Percentiles rank a stretch among this genome's conserved stretches.
Conservation (phyloP, 2,888 invertebrate genomes). For the Plusia festucae region DNA sequence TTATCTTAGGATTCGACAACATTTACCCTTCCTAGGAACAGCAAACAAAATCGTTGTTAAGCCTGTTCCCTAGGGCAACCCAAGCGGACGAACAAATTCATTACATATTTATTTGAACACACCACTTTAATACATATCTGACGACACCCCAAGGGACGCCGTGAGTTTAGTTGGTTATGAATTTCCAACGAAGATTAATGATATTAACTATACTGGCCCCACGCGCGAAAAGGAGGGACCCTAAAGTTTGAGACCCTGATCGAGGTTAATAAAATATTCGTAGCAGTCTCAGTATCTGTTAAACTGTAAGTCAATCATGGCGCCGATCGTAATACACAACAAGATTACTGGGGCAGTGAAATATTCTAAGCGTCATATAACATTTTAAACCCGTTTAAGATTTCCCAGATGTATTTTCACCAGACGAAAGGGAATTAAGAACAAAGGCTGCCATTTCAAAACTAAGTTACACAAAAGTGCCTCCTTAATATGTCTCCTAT, state of each 20-base stretch:
- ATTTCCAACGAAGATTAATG: conserved; percentile 70
- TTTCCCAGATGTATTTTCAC: neutral
- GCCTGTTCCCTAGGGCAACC: conserved; percentile 27
- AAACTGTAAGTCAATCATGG: conserved; percentile 29
- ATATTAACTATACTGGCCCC: conserved; percentile 59
- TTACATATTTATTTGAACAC: conserved; percentile 54
- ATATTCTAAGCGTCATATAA: neutral
- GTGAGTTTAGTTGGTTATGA: conserved; percentile 68
- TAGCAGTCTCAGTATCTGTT: conserved; percentile 32
- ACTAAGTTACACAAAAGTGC: neutral
- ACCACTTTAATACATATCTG: conserved; percentile 56
- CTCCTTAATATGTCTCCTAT: no score
- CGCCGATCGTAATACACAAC: neutral
- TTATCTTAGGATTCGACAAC: neutral
- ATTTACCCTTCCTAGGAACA: conserved; percentile 2
- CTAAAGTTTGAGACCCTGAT: conserved; percentile 37
- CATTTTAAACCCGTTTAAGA: neutral
- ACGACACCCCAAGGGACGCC: conserved; percentile 46
- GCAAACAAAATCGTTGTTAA: conserved; percentile 65
- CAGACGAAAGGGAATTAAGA: neutral
- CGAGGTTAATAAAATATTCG: conserved; percentile 44
- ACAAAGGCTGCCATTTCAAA: neutral
- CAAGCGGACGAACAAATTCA: conserved; percentile 46
- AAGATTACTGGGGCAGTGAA: neutral
- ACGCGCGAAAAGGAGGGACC: conserved; percentile 47